A percentile compares a stretch with the other conserved stretches of the same genome.
phyloP scores from a whole-genome alignment of 2,113 vertebrate species.

The Glareola pratincola region DNA sequence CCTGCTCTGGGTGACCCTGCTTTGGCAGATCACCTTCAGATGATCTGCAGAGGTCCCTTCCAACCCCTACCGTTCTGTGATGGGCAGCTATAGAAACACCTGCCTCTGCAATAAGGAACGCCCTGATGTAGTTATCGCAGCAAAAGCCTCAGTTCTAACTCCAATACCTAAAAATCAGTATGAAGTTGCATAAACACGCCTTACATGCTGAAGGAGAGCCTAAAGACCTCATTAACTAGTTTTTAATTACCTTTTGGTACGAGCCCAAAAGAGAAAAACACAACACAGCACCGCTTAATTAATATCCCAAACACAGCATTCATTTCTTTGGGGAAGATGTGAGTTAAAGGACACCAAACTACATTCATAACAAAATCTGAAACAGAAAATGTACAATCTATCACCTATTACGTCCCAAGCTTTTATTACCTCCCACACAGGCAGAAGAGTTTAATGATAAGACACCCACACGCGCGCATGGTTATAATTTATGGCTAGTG shows the following conservation, averaged over 20 bases:
- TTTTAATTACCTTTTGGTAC: not conserved
- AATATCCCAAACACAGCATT: not conserved
- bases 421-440: not conserved
- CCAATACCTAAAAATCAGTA: not conserved
- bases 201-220: not conserved
- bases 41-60: no score
- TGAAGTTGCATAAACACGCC: not conserved
- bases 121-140: accelerated
- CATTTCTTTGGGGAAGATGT: not conserved
- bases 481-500: not conserved
- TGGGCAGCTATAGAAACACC: not conserved
- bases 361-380: not conserved
- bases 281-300: not conserved
- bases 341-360: not conserved
- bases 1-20: no score
- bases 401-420: not conserved
- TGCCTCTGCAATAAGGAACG: not conserved
- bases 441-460: not conserved
- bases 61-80: no score
- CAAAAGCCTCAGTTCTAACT: not conserved
- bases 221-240: not conserved
- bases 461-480: not conserved
- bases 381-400: not conserved
- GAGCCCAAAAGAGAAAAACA: not conserved
- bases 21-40: no score